These are phyloP conservation scores for Cavia aperea DNA, from an alignment of 2,113 vertebrate species.

Conservation along the genomic window DNA sequence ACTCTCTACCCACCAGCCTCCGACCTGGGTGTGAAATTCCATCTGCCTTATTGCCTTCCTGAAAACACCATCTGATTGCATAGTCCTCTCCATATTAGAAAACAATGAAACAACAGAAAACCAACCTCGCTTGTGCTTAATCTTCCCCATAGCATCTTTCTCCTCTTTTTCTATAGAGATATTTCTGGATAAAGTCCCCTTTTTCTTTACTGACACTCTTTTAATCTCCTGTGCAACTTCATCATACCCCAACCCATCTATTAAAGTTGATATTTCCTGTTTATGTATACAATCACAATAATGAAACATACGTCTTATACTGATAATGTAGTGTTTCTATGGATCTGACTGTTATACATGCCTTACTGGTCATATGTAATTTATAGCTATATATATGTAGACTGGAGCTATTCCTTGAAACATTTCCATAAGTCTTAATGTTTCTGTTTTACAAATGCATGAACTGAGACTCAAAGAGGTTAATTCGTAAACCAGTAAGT, in stretches of 20 bases:
- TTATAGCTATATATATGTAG: not conserved
- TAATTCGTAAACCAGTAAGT: not conserved
- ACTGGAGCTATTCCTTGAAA: not conserved
- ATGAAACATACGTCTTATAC: not conserved
- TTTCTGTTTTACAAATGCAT: not conserved
- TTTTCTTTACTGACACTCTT: not conserved
- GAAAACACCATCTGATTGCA: not conserved
- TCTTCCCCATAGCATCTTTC: not conserved
- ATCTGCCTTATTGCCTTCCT: not conserved
- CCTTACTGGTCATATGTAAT: not conserved
- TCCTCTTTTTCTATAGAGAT: not conserved
- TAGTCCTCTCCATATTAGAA: not conserved
- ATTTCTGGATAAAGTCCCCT: not conserved
- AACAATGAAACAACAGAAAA: not conserved
- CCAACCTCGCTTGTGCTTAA: not conserved
- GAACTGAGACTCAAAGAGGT: not conserved
- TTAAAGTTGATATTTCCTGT: not conserved
- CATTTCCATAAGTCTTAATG: no score
- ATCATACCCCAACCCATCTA: not conserved
- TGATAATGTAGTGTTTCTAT: not conserved
- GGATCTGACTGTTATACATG: no score
- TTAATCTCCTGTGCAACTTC: not conserved
- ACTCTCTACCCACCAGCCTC: not conserved
- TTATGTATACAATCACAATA: not conserved
- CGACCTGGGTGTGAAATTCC: not conserved